phyloP scores from a whole-genome alignment of 2,888 invertebrate genomes.

The Patella caerulea region DNA sequence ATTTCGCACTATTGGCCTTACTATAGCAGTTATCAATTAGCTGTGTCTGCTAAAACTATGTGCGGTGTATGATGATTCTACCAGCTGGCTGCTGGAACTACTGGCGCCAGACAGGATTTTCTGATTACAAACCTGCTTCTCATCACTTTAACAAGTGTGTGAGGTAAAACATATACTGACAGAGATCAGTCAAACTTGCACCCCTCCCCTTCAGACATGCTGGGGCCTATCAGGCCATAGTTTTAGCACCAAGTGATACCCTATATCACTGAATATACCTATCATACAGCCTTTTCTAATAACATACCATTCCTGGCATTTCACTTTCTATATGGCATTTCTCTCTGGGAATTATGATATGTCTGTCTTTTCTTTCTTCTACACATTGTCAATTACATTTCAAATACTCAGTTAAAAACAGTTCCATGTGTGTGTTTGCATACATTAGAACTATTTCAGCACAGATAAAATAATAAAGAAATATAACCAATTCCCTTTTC shows the following conservation, averaged over 20 bases:
- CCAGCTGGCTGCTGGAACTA: slow-evolving; percentile 24
- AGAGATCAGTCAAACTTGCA: slow-evolving; percentile 1
- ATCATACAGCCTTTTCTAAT: neutral
- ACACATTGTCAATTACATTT: slow-evolving; percentile 1
- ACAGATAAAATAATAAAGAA: too few species aligned
- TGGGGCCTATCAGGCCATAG: slow-evolving; percentile 12
- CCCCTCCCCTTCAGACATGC: slow-evolving; percentile 11
- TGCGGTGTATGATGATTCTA: slow-evolving; percentile 8
- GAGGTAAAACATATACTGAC: slow-evolving; percentile 4
- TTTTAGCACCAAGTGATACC: slow-evolving; percentile 1
- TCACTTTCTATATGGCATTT: slow-evolving; percentile 6
- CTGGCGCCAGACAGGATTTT: slow-evolving; percentile 24
- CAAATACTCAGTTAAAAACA: neutral
- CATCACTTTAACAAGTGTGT: slow-evolving; percentile 10
- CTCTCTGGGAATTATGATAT: neutral
- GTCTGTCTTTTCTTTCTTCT: slow-evolving; percentile 7
- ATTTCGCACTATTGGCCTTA: slow-evolving; percentile 12
- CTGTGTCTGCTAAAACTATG: slow-evolving; percentile 13
- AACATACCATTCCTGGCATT: slow-evolving; percentile 10
- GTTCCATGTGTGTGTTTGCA: too few species aligned
- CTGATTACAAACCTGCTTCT: slow-evolving; percentile 10
- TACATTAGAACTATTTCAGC: too few species aligned
- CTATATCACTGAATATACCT: neutral
- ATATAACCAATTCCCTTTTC: too few species aligned
- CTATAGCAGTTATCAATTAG: slow-evolving; percentile 13